Conservation (phyloP, 2,888 invertebrate species). For the Petrophora chlorosata region DNA sequence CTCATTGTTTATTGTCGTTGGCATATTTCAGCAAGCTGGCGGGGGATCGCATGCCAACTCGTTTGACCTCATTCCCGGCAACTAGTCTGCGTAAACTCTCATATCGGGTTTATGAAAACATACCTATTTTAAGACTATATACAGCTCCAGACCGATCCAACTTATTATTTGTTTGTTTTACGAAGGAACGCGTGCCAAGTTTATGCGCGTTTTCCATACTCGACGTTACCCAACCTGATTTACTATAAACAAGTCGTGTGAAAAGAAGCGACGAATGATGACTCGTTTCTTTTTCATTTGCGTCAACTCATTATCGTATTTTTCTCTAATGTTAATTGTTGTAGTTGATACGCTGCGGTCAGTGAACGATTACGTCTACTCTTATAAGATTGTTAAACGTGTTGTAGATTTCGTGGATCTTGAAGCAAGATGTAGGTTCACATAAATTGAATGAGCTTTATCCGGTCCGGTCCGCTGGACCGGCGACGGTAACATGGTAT, state of each 20-base stretch:
- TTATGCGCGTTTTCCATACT: slow-evolving; percentile 62
- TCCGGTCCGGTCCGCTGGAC: slow-evolving; percentile 35
- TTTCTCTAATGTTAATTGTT: slow-evolving; percentile 35
- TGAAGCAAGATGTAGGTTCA: slow-evolving; percentile 40
- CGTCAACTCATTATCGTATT: slow-evolving; percentile 42
- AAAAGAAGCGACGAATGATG: slow-evolving; percentile 52
- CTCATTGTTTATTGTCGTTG: slow-evolving; percentile 64
- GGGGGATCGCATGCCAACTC: slow-evolving; percentile 72
- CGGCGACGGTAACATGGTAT: slow-evolving; percentile 47
- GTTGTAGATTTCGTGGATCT: slow-evolving; percentile 36
- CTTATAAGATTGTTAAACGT: slow-evolving; percentile 42
- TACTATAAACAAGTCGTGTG: slow-evolving; percentile 55
- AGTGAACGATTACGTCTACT: slow-evolving; percentile 42
- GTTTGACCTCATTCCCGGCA: slow-evolving; percentile 77
- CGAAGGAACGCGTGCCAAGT: slow-evolving; percentile 69
- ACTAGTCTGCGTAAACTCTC: slow-evolving; percentile 78
- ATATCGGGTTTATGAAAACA: slow-evolving; percentile 79
- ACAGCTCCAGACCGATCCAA: slow-evolving; percentile 65
- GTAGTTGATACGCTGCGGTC: slow-evolving; percentile 36
- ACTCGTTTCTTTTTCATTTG: slow-evolving; percentile 38
- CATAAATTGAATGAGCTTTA: slow-evolving; percentile 52
- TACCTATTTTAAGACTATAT: slow-evolving; percentile 72
- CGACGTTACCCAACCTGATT: slow-evolving; percentile 53
- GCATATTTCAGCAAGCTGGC: slow-evolving; percentile 60
- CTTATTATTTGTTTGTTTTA: slow-evolving; percentile 76